Conservation (phyloP, 1,140 invertebrate species). For the Chironomus striatipennis region DNA sequence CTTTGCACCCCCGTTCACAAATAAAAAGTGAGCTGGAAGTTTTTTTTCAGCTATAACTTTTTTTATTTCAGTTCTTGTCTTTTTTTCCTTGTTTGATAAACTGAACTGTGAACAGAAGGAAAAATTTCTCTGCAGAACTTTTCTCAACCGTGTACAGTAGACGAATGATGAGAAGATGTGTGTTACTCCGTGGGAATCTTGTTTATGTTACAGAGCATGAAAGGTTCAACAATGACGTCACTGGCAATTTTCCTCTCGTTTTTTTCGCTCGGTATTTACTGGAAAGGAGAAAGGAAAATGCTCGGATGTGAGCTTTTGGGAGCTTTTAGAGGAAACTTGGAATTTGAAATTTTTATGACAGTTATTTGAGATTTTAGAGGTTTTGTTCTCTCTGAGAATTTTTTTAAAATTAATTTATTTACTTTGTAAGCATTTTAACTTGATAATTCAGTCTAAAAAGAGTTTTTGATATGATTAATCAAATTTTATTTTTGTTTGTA, state of each 20-base stretch:
- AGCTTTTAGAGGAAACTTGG: not conserved
- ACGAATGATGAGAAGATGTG: slow-evolving; percentile 1
- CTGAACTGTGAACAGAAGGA: no score
- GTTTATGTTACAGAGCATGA: not conserved
- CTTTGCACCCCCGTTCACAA: not conserved
- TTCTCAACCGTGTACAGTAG: not conserved
- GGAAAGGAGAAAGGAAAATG: no score
- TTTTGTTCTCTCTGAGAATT: no score
- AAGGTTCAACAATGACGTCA: not conserved
- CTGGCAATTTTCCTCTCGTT: not conserved
- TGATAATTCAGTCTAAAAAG: no score
- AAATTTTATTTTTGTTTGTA: no score
- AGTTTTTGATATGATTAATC: no score
- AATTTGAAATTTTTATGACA: not conserved
- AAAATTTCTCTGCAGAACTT: not conserved
- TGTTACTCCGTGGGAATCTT: not conserved
- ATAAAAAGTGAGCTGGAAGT: not conserved
- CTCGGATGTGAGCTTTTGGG: no score
- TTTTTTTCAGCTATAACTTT: not conserved
- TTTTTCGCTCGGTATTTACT: not conserved
- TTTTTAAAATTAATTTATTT: no score
- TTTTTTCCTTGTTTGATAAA: no score
- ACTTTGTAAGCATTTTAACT: no score
- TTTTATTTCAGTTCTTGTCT: not conserved
- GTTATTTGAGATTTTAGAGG: not conserved